Evolutionary conservation across 2,113 vertebrate species (phyloP).

Genomic region (Cyprinus carpio): DNA sequence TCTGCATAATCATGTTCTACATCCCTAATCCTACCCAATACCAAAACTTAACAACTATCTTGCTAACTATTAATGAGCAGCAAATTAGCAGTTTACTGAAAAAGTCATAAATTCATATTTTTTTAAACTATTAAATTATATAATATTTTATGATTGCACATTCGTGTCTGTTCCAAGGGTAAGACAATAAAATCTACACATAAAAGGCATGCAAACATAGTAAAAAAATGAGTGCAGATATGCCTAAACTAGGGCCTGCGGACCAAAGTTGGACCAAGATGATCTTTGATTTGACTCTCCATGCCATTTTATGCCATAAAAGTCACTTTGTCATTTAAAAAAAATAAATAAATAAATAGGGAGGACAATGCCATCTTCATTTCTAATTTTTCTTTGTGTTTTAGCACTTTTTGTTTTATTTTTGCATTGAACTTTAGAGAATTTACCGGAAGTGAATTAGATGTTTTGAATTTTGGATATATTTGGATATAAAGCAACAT

Average conservation of each 20-base stretch:
- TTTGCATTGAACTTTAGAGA: no score
- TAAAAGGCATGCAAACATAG: neutral
- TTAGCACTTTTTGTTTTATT: neutral
- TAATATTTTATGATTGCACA: neutral
- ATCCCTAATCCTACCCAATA: no score
- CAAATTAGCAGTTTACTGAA: no score
- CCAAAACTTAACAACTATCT: no score
- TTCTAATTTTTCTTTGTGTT: neutral
- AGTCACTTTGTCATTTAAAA: no score
- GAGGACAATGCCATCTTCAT: neutral
- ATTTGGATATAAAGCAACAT: neutral
- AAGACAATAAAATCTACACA: neutral
- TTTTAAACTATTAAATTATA: neutral
- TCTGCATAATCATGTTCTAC: no score
- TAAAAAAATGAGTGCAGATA: neutral
- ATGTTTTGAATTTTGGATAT: no score
- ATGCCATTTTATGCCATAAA: neutral
- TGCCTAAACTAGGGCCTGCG: neutral
- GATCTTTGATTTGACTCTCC: neutral
- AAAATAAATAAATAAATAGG: no score
- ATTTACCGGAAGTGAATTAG: no score
- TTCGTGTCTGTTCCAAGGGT: neutral
- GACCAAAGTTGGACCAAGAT: neutral
- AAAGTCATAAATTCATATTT: neutral
- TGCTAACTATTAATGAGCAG: no score